Evolutionary conservation across 1,140 invertebrate genomes (phyloP).

Genomic region (Neodiprion lecontei): DNA sequence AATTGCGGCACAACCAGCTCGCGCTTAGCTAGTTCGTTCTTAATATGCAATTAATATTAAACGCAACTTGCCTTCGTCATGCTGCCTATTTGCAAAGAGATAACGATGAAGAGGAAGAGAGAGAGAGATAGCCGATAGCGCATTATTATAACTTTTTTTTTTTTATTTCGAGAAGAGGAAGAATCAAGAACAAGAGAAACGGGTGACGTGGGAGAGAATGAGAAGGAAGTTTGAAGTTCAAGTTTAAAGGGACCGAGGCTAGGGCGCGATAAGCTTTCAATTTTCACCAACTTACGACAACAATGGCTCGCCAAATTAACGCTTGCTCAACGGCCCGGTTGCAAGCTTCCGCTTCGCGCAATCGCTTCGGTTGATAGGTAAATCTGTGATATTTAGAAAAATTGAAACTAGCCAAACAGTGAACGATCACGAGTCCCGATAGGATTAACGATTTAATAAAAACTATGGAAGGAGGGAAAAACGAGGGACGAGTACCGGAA

Average conservation of each 20-base stretch:
- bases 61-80: conserved; percentile 40
- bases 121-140: background rate
- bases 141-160: background rate
- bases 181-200: conserved; percentile 8
- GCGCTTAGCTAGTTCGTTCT: conserved; percentile 56
- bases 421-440: background rate
- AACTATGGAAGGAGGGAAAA: too few relatives aligned
- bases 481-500: too few relatives aligned
- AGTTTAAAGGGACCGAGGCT: conserved; percentile 18
- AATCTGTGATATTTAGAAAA: background rate
- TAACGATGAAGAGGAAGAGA: conserved; percentile 35
- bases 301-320: conserved; percentile 47
- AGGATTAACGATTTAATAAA: background rate
- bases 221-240: conserved; percentile 1
- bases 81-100: conserved; percentile 38
- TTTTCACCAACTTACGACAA: conserved; percentile 38
- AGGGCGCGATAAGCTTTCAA: conserved; percentile 47
- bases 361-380: conserved; percentile 32
- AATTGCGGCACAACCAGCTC: conserved; percentile 37
- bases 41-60: conserved; percentile 62
- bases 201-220: background rate
- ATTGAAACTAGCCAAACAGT: background rate
- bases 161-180: conserved; percentile 26
- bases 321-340: conserved; percentile 24
- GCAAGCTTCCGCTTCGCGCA: conserved; percentile 35